phyloP scores from a whole-genome alignment of 1,140 invertebrate genomes.

The Bicyclus anynana region DNA sequence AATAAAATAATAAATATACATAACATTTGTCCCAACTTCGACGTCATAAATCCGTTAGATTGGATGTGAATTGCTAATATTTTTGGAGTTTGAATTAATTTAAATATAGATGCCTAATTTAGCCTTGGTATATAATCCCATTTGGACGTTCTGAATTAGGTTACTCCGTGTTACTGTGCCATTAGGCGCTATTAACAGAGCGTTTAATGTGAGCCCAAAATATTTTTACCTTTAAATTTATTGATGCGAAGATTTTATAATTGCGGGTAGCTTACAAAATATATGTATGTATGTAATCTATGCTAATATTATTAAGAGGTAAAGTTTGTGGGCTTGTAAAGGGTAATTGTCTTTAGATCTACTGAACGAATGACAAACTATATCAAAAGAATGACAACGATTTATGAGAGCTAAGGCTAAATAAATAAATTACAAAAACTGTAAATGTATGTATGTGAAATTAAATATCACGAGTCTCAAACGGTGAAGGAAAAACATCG shows the following conservation, averaged over 20 bases:
- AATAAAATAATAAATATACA: neutral
- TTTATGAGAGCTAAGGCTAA: no score
- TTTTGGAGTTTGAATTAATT: slow-evolving; percentile 9
- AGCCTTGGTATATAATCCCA: slow-evolving; percentile 14
- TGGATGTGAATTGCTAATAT: neutral
- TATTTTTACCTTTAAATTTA: slow-evolving; percentile 42
- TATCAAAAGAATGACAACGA: no score
- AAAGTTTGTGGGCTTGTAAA: no score
- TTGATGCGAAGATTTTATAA: slow-evolving; percentile 21
- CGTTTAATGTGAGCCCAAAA: slow-evolving; percentile 52
- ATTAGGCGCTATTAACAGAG: slow-evolving; percentile 58
- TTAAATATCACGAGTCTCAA: no score
- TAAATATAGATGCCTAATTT: slow-evolving; percentile 20
- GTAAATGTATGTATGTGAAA: no score
- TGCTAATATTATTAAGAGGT: no score
- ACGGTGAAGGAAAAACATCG: no score
- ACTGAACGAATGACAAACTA: no score
- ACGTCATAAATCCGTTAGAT: neutral
- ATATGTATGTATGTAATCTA: no score
- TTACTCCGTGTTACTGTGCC: slow-evolving; percentile 36
- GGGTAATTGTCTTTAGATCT: no score
- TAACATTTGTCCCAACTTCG: neutral
- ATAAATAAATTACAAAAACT: no score
- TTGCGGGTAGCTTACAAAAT: no score
- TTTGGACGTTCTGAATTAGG: slow-evolving; percentile 37